Percentiles rank a stretch among this genome's conserved stretches.
Evolutionary conservation across 2,888 invertebrate genomes (phyloP).

Genomic region (Aphidoletes aphidimyza): DNA sequence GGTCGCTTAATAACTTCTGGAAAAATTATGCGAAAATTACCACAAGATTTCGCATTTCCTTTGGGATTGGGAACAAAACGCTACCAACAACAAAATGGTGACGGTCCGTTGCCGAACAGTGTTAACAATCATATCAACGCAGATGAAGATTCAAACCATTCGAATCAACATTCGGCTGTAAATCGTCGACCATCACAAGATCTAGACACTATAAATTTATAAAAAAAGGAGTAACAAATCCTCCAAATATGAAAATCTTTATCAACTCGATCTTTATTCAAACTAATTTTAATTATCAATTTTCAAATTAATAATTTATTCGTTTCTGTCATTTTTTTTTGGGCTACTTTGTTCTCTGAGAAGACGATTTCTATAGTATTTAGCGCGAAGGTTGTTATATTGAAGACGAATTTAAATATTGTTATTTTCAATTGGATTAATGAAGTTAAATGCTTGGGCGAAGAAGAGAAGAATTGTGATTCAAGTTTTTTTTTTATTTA

Average conservation of each 20-base stretch:
- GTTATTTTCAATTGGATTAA: neutral
- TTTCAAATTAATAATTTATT: neutral
- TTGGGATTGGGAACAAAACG: constrained; percentile 69
- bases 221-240: constrained; percentile 58
- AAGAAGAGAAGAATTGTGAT: neutral
- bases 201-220: constrained; percentile 79
- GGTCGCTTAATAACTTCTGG: constrained; percentile 97
- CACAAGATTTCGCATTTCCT: constrained; percentile 82
- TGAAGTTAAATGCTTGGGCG: neutral
- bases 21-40: constrained; percentile 91
- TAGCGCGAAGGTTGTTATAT: neutral
- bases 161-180: constrained; percentile 58
- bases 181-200: constrained; percentile 72
- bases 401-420: neutral
- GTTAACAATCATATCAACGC: constrained; percentile 55
- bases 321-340: neutral
- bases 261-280: neutral
- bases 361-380: neutral
- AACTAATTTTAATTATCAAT: neutral
- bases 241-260: neutral
- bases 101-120: constrained; percentile 57
- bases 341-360: neutral
- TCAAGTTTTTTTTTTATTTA: constrained; percentile 2
- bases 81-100: constrained; percentile 60
- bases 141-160: constrained; percentile 54